Evolutionary conservation across 2,888 invertebrate species (phyloP), one percentile per base, ranked within the genome.

Genomic region (Crepidodera aurea): DNA sequence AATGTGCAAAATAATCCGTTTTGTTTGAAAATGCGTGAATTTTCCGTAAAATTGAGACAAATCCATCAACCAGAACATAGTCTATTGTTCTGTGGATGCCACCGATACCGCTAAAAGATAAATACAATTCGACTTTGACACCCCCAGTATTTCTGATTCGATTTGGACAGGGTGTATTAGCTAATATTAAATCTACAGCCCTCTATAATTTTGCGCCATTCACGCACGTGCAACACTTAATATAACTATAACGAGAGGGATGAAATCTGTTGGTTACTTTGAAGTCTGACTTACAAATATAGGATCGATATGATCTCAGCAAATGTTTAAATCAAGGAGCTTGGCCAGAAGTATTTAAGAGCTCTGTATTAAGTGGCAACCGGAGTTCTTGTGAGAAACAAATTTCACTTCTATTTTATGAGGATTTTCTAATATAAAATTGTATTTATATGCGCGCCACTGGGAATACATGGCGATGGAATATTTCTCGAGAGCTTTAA

Each of bases 221-320:
- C 62, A 67, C 62, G 69, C 69, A 70, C 69, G 69, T 70, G 69
- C 63, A 29, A 39, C 60, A 70, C 65, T 70, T 67, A 70, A 68
- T 70, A 67, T 67, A 62, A 60, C 64, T 64, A 51, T 68, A 68
- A 70, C 68, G 64, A 70, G 68, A 64, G 66, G 64, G 67, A 60
- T 64, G 64, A 25, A 51, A 29, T 39, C 39, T 39, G 50, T 57
- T 57, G 50, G 39, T 44, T n/a, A n/a, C n/a, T n/a, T n/a, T n/a
- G n/a, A n/a, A n/a, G n/a, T n/a, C n/a, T n/a, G n/a, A n/a, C n/a
- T n/a, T n/a, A n/a, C n/a, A n/a, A n/a, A n/a, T n/a, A n/a, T n/a
- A n/a, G n/a, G n/a, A n/a, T n/a, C n/a, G n/a, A n/a, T n/a, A n/a
- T n/a, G n/a, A n/a, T n/a, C n/a, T n/a, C n/a, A n/a, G n/a, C n/a